Evolutionary conservation across 2,797 vertebrate species (phyloP), one percentile per base, ranked within the genome.

Genomic region (Chaunax sp.): DNA sequence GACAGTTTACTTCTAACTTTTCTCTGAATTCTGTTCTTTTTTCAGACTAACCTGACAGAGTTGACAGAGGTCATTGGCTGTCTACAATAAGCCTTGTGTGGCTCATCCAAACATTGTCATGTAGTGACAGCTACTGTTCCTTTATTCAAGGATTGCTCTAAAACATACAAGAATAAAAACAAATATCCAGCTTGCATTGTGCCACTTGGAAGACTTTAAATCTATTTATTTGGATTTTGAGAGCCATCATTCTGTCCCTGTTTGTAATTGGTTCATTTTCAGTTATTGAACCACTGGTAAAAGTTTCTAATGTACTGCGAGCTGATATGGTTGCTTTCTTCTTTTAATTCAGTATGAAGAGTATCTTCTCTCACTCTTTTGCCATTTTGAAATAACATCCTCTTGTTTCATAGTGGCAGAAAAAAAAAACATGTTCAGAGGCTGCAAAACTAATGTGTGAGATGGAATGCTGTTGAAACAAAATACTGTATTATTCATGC

Each of bases 401-500:
- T 10, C 16, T n/a, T 2, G 1, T 56, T 73, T 68, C 38, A 64
- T 33, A 6, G 45, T 41, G 22, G 44, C 43, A 53, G 2, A 45
- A 19, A 54, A 30, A 26, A 63, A 69, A 59, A 62, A 63, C 60
- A 59, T 65, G 26, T 45, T 78, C 52, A 30, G 41, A 67, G 57
- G 26, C 53, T 57, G 65, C 45, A 68, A 79, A 85, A 61, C 45
- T 61, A 66, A 80, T 75, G 71, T 77, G 76, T 67, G 52, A 61
- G 64, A 72, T 52, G 64, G 57, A 77, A 85, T 61, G 66, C 63
- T 80, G 69, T 64, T 55, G 26, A 72, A 82, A 82, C 79, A 63
- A 67, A 81, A 73, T 49, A 49, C 51, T 90, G 30, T 72, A 75
- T 87, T 85, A 83, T 89, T 90, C 50, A 80, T 87, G 73, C 53